phyloP scores from a whole-genome alignment of 2,797 vertebrate genomes.

The Channallabes apus region DNA sequence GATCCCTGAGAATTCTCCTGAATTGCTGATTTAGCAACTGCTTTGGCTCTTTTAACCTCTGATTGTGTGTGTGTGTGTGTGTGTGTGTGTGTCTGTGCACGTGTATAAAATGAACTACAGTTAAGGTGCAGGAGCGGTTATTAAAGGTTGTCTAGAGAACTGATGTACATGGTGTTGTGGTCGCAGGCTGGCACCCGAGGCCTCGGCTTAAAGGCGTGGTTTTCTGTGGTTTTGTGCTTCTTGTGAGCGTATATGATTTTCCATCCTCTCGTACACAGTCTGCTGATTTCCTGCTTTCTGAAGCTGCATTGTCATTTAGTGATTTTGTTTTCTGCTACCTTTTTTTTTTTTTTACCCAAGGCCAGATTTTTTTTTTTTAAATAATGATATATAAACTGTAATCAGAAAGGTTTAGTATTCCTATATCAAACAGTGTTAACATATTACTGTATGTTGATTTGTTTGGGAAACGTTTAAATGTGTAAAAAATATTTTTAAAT shows the following conservation, averaged over 20 bases:
- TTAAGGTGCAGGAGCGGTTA: neutral
- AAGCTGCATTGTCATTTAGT: neutral
- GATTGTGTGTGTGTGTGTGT: too few species aligned
- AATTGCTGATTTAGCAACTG: neutral
- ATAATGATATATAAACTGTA: neutral
- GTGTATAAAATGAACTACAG: neutral
- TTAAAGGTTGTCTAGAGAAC: neutral
- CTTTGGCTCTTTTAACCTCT: neutral
- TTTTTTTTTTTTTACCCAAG: too few species aligned
- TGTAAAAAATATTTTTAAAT: neutral
- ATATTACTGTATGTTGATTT: neutral
- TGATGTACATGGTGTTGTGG: constrained; percentile 18
- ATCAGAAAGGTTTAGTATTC: neutral
- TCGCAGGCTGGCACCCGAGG: constrained; percentile 17
- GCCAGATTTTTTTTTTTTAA: neutral
- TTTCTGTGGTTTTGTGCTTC: constrained; percentile 9
- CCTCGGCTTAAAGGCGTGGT: constrained; percentile 25
- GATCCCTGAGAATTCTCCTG: constrained; percentile 26
- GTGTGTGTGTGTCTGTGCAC: neutral
- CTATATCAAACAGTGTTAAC: neutral
- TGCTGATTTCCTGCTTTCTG: constrained; percentile 45
- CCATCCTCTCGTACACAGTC: neutral
- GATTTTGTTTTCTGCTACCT: neutral
- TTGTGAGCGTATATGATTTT: constrained; percentile 29
- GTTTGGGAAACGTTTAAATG: neutral